Evolutionary conservation across 1,140 invertebrate genomes (phyloP).

Genomic region (Trichonephila inaurata): DNA sequence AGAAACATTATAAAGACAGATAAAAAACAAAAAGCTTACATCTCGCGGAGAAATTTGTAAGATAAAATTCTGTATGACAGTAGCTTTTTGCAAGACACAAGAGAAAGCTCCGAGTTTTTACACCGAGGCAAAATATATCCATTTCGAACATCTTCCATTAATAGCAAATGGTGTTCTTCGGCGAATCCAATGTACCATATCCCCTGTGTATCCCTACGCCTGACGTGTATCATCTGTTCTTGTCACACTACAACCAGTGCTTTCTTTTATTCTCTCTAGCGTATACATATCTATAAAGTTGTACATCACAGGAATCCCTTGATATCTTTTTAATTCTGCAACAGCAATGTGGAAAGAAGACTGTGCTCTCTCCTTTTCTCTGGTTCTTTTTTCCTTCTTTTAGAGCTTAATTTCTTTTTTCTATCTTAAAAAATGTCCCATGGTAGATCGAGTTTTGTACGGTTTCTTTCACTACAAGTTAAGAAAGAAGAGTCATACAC

Average conservation of each 20-base stretch:
- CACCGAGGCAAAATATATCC: constrained; percentile 1
- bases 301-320: constrained; percentile 13
- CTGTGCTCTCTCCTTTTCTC: neutral
- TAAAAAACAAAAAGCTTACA: neutral
- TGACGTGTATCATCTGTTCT: constrained; percentile 25
- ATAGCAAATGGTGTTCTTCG: constrained; percentile 35
- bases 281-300: constrained; percentile 41
- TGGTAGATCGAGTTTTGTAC: neutral
- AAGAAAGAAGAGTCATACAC: neutral
- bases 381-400: neutral
- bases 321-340: constrained; percentile 59
- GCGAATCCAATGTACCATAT: constrained; percentile 23
- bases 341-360: neutral
- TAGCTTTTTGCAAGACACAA: constrained; percentile 14
- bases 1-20: neutral
- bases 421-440: neutral
- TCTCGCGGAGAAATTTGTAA: neutral
- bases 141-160: constrained; percentile 9
- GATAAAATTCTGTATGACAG: constrained; percentile 1
- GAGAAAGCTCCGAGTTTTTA: constrained; percentile 23
- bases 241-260: constrained; percentile 25
- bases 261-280: constrained; percentile 31
- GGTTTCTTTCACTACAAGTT: neutral
- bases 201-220: constrained; percentile 1
- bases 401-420: neutral